Evolutionary conservation across 1,140 invertebrate species (phyloP), one percentile per base, ranked within the genome.

Genomic region (Drosophila trapezifrons): DNA sequence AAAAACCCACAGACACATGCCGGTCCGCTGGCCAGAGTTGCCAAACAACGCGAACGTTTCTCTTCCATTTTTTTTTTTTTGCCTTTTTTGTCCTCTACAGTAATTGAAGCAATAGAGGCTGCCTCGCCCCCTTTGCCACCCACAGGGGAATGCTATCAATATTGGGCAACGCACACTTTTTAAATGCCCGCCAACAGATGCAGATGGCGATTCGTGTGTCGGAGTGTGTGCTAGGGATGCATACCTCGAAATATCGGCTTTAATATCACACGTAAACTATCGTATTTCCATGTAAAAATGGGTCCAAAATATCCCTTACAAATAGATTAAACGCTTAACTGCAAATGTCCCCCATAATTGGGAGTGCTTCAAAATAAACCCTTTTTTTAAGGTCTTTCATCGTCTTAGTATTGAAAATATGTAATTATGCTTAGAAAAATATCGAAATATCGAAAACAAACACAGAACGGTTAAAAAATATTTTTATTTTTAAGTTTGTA

Each of bases 111-210:
- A 85, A 85, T 84, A 80, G 81, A 80, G 66, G 66, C 54, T 12
- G 25, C 29, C 15, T 15, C 15, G 17, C 38, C 35, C 29, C 38
- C n/a, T 35, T 35, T 35, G 25, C 57, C 67, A 22, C 74, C 55
- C 77, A 69, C 81, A 46, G 73, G 81, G 81, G 69, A 87, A 79
- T 66, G 76, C 83, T 87, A 86, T 86, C 83, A 87, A 87, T 86
- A 87, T 86, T 87, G 83, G 83, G 65, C 71, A 37, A 64, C 76
- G 84, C 69, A 77, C 79, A 79, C 78, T 86, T 87, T 85, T 85
- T 82, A 67, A 86, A 87, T 74, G 66, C 49, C 58, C 42, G 62
- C 58, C 62, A 52, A 76, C 45, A 76, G 49, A 51, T 49, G 62
- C 65, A 79, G 47, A 60, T 46, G 67, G 22, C 66, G 25, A 75